Evolutionary conservation across 1,140 invertebrate species (phyloP), one percentile per base, ranked within the genome.

Genomic region (Bombus pyrosoma): DNA sequence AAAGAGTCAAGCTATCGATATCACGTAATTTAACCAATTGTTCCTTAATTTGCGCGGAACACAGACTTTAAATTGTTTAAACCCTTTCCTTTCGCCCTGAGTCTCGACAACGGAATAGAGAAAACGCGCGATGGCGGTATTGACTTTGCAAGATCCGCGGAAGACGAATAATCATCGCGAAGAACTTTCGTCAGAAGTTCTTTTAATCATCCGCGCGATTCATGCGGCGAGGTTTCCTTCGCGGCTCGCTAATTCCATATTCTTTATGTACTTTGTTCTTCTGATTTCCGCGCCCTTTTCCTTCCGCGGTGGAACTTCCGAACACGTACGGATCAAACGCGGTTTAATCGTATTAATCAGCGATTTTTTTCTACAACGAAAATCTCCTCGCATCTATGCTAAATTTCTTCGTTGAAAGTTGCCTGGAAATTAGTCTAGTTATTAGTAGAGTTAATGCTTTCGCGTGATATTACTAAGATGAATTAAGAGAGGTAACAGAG

Each of bases 241-340:
- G 9, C 59, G 5, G 12, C 41, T 4, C 78, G 66, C 64, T 71
- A 80, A 80, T 80, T 57, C 28, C 34, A 75, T 83, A 75, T 83
- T 83, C 81, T 83, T 81, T 83, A 39, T 83, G 41, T 53, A 68
- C 81, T 83, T 75, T 66, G 59, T 75, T 66, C 81, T 83, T 73
- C 79, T 12, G n/a, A n/a, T 12, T 43, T 41, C 28, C 28, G 28
- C 9, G 28, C 13, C 39, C 5, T 13, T 9, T 41, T 3, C 34
- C 43, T 22, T 28, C 39, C 13, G 22, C 39, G 8, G 1, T 18
- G 39, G 15, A 47, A 74, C 71, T 64, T 64, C 32, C 57, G 13
- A 4, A 13, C 28, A 32, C 28, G 22, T 41, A 28, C 71, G 41
- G 41, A 75, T 75, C 81, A 39, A 83, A 75, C 47, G 10, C 72